Evolutionary conservation across 2,888 invertebrate species (phyloP), one percentile per base, ranked within the genome.

Genomic region (Melipona bicolor): DNA sequence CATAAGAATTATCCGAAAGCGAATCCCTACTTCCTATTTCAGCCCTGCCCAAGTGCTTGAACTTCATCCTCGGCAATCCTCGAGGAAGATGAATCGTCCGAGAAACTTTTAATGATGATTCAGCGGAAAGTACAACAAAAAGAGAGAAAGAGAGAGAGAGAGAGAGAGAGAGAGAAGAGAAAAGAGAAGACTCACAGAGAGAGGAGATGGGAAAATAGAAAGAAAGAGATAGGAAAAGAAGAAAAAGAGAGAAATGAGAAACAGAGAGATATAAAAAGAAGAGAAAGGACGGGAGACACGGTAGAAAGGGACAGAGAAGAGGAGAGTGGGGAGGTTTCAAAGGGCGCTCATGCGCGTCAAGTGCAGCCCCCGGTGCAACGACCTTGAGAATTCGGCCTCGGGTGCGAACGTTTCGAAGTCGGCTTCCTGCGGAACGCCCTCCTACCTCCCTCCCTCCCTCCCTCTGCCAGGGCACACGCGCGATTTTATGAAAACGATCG

Each of bases 401-500:
- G 71, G 81, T 81, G 68, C 50, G 77, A 83, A 82, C 74, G 83
- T 67, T 83, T 72, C 36, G 81, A 72, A 61, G 81, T 56, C 72
- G 52, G 67, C 76, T 83, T 81, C 81, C 83, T 83, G 83, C 76
- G 56, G 76, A 50, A 62, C 62, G 64, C n/a, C 27, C 27, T 27
- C 24, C 24, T 27, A n/a, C n/a, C n/a, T n/a, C n/a, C n/a, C n/a
- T n/a, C n/a, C n/a, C 27, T 1, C 27, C 27, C 69, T 49, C 49
- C 15, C 71, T 68, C 43, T n/a, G 81, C 81, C 81, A 21, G 49
- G 70, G 54, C 67, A 67, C 81, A 72, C 75, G 81, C 61, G 78
- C 76, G 75, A 78, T 86, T 89, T 87, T 86, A 89, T 87, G 84
- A 87, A 88, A 89, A 83, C 78, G 88, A 85, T 88, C 85, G 85